Conservation (phyloP, 2,888 invertebrate species). For the Rhagonycha lutea region DNA sequence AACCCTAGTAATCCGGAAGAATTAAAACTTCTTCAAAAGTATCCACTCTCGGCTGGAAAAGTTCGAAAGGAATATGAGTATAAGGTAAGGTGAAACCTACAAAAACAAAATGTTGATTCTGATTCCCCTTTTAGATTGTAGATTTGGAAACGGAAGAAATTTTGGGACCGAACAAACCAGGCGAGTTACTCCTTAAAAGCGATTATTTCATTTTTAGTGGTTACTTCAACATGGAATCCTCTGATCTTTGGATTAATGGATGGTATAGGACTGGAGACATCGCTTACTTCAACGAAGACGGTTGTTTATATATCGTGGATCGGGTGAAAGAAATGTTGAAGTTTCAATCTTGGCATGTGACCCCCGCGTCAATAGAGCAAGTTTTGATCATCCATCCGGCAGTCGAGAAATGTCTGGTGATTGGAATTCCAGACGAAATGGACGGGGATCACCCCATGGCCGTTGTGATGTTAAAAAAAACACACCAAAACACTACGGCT, state of each 20-base stretch:
- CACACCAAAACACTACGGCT: constrained; percentile 17
- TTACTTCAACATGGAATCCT: constrained; percentile 56
- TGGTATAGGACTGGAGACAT: constrained; percentile 59
- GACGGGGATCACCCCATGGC: constrained; percentile 76
- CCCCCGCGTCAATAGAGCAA: constrained; percentile 81
- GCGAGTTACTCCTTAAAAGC: constrained; percentile 59
- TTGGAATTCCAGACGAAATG: constrained; percentile 72
- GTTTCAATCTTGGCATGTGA: constrained; percentile 57
- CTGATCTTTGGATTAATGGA: constrained; percentile 50
- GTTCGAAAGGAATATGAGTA: background rate
- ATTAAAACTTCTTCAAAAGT: background rate
- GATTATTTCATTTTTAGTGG: constrained; percentile 45
- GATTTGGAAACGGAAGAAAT: constrained; percentile 54
- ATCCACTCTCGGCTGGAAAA: constrained; percentile 1
- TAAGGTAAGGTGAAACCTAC: background rate
- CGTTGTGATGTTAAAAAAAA: constrained; percentile 54
- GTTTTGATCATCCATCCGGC: constrained; percentile 70
- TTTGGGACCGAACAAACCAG: constrained; percentile 54
- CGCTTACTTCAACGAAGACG: constrained; percentile 55
- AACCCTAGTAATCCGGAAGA: background rate
- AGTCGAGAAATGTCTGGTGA: constrained; percentile 77
- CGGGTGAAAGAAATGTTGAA: constrained; percentile 57
- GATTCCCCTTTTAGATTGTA: constrained; percentile 52
- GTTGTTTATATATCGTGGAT: constrained; percentile 55
- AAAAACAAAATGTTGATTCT: background rate